Evolutionary conservation across 1,140 invertebrate species (phyloP), one percentile per base, ranked within the genome.

Genomic region (Theocolax elegans): DNA sequence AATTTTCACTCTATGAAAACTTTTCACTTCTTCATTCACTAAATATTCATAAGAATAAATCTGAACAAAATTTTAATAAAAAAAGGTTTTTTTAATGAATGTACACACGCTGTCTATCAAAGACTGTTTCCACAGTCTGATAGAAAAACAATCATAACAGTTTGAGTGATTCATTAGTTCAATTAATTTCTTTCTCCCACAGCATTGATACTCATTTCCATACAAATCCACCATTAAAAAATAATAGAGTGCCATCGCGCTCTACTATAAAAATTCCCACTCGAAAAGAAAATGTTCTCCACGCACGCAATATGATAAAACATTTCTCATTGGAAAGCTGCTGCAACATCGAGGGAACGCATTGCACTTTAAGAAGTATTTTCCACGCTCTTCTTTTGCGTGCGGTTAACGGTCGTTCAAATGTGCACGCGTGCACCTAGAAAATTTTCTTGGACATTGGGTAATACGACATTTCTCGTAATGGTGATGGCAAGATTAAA

Each of bases 341-440:
- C 48, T 17, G 8, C 51, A 8, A 7, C 15, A 35, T 15, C 56
- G 13, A 59, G n/a, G 23, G 38, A 60, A 60, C 58, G 21, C 27
- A 40, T n/a, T 60, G 58, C 15, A 44, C 35, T 15, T 60, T 44
- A 13, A 44, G 12, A 19, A 46, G 23, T 13, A 29, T 19, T 31
- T 63, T 63, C 46, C 60, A 63, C 60, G 60, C 60, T 63, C 29
- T 49, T 49, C 44, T 46, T n/a, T 60, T 60, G 40, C 40, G 25
- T 23, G 12, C 7, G 13, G 51, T 13, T 60, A 60, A 60, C 58
- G 42, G 58, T 44, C 23, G 4, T 60, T 19, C 40, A 10, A 25
- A 8, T 15, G 40, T n/a, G 15, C 13, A 17, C 1, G 23, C 10
- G 38, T 46, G 54, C 21, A 46, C n/a, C n/a, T n/a, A n/a, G n/a